phyloP scores from a whole-genome alignment of 2,797 vertebrate species.

The Phyllotis vaccarum region DNA sequence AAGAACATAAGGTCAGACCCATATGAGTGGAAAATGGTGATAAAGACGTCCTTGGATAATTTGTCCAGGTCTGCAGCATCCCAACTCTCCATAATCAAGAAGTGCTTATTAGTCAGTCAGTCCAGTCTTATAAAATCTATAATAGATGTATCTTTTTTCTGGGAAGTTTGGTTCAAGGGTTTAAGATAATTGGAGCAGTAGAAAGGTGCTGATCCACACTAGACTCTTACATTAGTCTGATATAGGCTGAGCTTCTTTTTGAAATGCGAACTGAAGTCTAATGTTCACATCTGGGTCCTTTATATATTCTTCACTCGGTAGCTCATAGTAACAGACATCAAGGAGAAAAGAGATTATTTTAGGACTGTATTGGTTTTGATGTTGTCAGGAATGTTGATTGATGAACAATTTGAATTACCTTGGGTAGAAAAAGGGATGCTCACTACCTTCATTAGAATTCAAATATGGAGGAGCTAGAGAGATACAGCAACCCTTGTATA shows the following conservation, averaged over 20 bases:
- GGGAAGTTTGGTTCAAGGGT: background rate
- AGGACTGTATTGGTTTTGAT: slow-evolving; percentile 53
- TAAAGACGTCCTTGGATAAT: background rate
- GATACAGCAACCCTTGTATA: background rate
- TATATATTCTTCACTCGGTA: background rate
- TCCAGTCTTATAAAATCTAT: background rate
- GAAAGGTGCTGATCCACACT: background rate
- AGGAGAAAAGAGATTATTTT: slow-evolving; percentile 32
- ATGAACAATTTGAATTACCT: background rate
- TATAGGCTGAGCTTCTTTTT: background rate
- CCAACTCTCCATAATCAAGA: background rate
- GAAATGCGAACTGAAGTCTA: slow-evolving; percentile 5
- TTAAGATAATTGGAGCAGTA: background rate
- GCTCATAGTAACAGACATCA: slow-evolving; percentile 10
- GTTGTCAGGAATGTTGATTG: slow-evolving; percentile 23
- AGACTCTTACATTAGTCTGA: background rate
- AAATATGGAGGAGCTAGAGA: background rate
- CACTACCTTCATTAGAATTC: background rate
- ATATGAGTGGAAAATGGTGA: too few species aligned
- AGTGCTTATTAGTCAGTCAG: background rate
- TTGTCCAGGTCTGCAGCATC: background rate
- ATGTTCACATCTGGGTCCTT: slow-evolving; percentile 13
- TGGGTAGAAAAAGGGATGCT: background rate
- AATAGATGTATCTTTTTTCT: background rate
- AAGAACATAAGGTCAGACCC: background rate